Conservation (phyloP, 2,888 invertebrate species). For the Yponomeuta cagnagella region DNA sequence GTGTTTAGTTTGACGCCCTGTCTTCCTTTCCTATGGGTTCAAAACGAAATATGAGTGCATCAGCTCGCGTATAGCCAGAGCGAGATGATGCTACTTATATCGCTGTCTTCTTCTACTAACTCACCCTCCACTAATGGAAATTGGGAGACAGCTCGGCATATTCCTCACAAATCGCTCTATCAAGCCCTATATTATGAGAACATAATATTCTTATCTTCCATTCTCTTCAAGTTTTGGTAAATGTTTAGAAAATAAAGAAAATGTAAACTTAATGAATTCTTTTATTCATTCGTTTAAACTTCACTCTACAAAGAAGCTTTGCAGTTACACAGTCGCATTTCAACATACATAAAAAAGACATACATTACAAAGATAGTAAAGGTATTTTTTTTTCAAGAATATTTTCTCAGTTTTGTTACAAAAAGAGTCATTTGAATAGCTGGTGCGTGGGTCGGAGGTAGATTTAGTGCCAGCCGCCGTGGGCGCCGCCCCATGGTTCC, state of each 20-base stretch:
- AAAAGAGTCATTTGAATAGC: conserved; percentile 9
- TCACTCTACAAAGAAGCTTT: conserved; percentile 64
- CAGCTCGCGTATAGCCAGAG: no score
- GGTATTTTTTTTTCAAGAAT: conserved; percentile 42
- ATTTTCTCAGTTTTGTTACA: conserved; percentile 11
- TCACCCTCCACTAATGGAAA: no score
- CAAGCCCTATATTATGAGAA: no score
- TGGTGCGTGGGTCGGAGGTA: conserved; percentile 41
- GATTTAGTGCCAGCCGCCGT: conserved; percentile 57
- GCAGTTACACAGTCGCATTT: conserved; percentile 59
- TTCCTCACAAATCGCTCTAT: no score
- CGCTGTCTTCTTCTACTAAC: no score
- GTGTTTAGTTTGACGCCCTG: no score
- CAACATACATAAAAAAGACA: conserved; percentile 58
- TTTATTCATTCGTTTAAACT: conserved; percentile 63
- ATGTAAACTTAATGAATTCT: conserved; percentile 52
- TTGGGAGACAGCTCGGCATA: no score
- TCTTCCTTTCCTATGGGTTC: no score
- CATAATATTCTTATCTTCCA: no score
- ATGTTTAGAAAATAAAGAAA: conserved; percentile 23
- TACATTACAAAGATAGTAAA: conserved; percentile 24
- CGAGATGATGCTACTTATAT: no score
- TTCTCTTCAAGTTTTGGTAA: not conserved
- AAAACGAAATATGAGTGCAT: no score
- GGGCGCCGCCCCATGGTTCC: conserved; percentile 56